Base-by-base conservation (phyloP, 2,888 invertebrate species). In the Tromatobia lineatoria region DNA sequence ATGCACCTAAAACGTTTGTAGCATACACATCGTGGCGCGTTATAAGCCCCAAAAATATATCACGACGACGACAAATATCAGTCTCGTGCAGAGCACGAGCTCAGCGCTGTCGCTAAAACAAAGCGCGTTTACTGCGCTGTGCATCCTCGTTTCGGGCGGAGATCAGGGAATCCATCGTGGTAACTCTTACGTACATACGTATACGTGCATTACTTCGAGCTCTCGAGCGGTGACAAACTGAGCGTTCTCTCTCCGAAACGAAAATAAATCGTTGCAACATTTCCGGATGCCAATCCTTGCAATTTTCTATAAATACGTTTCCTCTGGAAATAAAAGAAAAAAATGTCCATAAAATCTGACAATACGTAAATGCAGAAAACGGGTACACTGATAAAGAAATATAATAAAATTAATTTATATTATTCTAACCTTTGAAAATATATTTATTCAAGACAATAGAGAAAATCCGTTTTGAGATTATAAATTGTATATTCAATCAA, bases 31-130 rank as follows among this genome's bases (percentile, higher is more conserved):
- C 54, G 45, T 45, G 15, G 52, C 54, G 61, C 54, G 23, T 45
- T 69, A 69, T 38, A 73, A 77, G 67, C 67, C 67, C 67, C 18
- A 52, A 78, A 74, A 82, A 78, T 82, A 82, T 82, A 82, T 74
- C 73, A 74, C 71, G 73, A 67, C 73, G 42, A 52, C 52, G 77
- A 82, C 73, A 82, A 78, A 78, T 82, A 82, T 82, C 77, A 77
- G 76, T 76, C 52, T 66, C 71, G 71, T 59, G 71, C 52, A 34
- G 66, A 54, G 66, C 57, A 13, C 77, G 45, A 59, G 59, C 73
- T 71, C 18, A 57, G 23, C 61, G 42, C 3, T 20, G 8, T 23
- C 57, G 23, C 54, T 10, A 66, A 47, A 50, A 45, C 80, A 59
- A 67, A 77, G 67, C 8, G 23, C 67, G 34, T 70, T 64, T 75